phyloP scores from a whole-genome alignment of 2,888 invertebrate genomes.

The Hypena proboscidalis region DNA sequence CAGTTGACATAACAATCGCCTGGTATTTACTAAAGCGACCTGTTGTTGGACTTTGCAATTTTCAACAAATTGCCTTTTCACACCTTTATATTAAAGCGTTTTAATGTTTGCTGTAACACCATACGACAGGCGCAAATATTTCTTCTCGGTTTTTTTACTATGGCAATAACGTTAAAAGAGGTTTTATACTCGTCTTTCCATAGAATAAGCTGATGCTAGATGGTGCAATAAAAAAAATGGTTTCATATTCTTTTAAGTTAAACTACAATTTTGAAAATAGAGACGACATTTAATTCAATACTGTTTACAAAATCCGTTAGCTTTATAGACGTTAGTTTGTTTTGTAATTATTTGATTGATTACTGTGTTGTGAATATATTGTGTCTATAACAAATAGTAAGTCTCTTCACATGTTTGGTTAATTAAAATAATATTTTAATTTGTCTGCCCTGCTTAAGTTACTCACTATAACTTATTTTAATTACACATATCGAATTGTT shows the following conservation, averaged over 20 bases:
- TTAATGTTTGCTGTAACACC: conserved; percentile 39
- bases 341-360: conserved; percentile 37
- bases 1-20: conserved; percentile 32
- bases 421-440: conserved; percentile 12
- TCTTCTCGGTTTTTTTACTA: not conserved
- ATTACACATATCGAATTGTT: too few relatives aligned
- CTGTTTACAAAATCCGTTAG: conserved; percentile 11
- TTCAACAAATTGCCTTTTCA: conserved; percentile 66
- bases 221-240: too few relatives aligned
- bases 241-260: too few relatives aligned
- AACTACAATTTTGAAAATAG: too few relatives aligned
- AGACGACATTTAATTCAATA: not conserved
- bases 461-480: too few relatives aligned
- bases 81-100: conserved; percentile 55
- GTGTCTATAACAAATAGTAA: conserved; percentile 30
- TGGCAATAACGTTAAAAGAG: not conserved
- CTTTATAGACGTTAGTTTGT: conserved; percentile 25
- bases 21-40: conserved; percentile 25
- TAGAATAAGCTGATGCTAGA: conserved; percentile 1
- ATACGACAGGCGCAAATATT: conserved; percentile 8
- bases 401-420: conserved; percentile 27
- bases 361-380: conserved; percentile 31
- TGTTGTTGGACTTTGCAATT: conserved; percentile 66
- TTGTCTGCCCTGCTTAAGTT: too few relatives aligned
- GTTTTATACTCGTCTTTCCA: not conserved